Evolutionary conservation across 2,888 invertebrate genomes (phyloP).

Genomic region (Miltochrista miniata): DNA sequence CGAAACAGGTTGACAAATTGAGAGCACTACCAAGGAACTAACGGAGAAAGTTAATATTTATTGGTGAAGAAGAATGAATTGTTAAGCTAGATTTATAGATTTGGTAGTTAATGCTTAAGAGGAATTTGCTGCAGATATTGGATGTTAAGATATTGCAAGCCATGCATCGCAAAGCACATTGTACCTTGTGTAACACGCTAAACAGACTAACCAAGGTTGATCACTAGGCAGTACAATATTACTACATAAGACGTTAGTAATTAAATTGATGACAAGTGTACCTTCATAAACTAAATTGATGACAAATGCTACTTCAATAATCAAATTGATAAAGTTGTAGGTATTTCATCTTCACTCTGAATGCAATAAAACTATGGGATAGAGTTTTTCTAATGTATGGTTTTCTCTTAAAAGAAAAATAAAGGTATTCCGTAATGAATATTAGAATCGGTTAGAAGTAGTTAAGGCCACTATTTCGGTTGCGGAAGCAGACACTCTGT

Average conservation of each 20-base stretch:
- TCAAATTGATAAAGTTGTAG: too few relatives aligned
- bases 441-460: neutral
- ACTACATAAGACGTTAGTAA: too few relatives aligned
- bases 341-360: neutral
- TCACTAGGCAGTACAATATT: too few relatives aligned
- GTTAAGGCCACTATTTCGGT: conserved; percentile 7
- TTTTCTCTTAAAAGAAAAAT: neutral
- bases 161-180: too few relatives aligned
- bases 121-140: neutral
- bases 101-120: neutral
- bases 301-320: too few relatives aligned
- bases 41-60: conserved; percentile 24
- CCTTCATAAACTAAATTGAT: too few relatives aligned
- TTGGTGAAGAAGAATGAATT: conserved; percentile 3
- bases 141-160: neutral
- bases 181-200: neutral
- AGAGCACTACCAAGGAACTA: conserved; percentile 11
- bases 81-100: neutral
- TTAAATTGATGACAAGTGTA: too few relatives aligned
- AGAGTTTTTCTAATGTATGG: too few relatives aligned
- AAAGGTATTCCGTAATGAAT: neutral
- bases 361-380: too few relatives aligned
- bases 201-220: too few relatives aligned
- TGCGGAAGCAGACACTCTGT: conserved; percentile 13
- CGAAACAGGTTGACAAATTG: conserved; percentile 40